Evolutionary conservation across 2,113 vertebrate genomes (phyloP).

Genomic region (Cardinalis cardinalis): DNA sequence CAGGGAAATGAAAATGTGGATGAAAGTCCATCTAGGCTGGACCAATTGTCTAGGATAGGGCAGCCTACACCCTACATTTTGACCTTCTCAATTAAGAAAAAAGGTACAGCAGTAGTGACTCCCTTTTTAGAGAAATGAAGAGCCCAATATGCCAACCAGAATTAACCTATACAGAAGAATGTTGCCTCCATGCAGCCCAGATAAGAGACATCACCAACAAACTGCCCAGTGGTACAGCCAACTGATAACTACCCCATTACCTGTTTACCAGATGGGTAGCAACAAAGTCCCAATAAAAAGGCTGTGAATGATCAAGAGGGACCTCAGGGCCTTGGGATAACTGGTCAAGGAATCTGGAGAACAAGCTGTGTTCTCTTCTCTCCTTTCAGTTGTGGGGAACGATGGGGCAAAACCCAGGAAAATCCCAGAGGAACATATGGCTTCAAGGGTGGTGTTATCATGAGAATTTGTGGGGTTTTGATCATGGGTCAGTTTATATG

Average conservation of each 20-base stretch:
- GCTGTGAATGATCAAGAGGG: not conserved
- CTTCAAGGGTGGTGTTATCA: not conserved
- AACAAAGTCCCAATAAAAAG: not conserved
- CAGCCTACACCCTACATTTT: not conserved
- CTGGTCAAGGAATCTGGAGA: not conserved
- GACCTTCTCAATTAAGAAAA: not conserved
- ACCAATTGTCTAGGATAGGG: accelerated
- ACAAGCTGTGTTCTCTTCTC: not conserved
- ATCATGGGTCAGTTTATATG: not conserved
- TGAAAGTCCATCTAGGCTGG: not conserved
- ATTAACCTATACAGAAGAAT: not conserved
- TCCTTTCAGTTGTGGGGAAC: not conserved
- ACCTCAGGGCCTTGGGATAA: not conserved
- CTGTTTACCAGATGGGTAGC: not conserved
- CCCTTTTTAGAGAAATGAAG: not conserved
- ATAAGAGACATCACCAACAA: not conserved
- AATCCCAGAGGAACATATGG: not conserved
- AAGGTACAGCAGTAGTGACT: not conserved
- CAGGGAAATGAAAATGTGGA: not conserved
- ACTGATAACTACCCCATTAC: not conserved
- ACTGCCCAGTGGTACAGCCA: not conserved
- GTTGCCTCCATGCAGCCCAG: not conserved
- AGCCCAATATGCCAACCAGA: not conserved
- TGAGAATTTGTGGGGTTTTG: not conserved
- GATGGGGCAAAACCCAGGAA: not conserved